Base-by-base conservation (phyloP, 37 sponge, comb jelly and placozoan species). In the Lycopodina hypogea region DNA sequence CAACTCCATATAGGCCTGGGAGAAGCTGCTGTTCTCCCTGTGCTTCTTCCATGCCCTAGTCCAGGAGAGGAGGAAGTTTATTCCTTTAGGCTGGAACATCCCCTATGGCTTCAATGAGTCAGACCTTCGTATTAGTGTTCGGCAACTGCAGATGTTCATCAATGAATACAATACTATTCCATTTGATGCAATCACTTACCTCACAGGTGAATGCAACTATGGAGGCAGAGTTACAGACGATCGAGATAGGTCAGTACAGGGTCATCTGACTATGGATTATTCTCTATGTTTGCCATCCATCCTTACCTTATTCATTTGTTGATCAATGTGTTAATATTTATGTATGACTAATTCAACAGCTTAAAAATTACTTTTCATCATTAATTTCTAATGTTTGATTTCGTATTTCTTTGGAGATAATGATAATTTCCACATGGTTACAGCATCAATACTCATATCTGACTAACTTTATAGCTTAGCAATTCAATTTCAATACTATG, bases 41-140 rank as follows among this genome's bases (percentile, higher is more conserved):
- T 97, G 98, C 78, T 97, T 97, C 86, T 93, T 97, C 83, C 98
- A 97, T 75, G 98, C 98, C 33, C 80, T 97, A 36, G 98, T 97
- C 28, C 98, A 97, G 67, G 98, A 97, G 71, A 82, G 98, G 42
- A 84, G 91, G 48, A 93, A 90, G 72, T 97, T 97, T 83, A 95
- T 95, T 24, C 98, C 98, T 2, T 85, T 97, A 4, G 98, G 98
- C 23, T 97, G 98, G 98, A 97, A 97, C 78, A 97, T 97, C 55
- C 95, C 95, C 19, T 97, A 97, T 67, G 98, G 98, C 1, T 97
- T 97, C 91, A 97, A 97, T 79, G 98, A 97, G 66, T 93, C 93
- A 51, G 98, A 97, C 79, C 81, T 95, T 7, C 74, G 98, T 6
- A 97, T 97, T 78, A 90, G 91, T 39, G 81, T 97, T 42, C 82